Evolutionary conservation across 1,140 invertebrate species (phyloP).

Genomic region (Aphidius gifuensis): DNA sequence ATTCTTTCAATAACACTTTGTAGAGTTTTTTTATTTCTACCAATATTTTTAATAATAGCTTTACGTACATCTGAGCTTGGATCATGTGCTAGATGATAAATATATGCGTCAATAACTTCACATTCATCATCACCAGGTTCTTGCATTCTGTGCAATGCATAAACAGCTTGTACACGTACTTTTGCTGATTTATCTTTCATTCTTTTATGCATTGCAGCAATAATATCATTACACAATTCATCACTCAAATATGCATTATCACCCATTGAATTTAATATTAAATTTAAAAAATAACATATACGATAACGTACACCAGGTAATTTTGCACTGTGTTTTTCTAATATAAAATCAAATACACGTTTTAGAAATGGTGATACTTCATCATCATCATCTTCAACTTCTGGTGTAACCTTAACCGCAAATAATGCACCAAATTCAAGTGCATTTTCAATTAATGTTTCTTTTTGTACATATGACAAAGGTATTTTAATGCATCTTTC

Average conservation of each 20-base stretch:
- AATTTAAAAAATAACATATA: conserved; percentile 72
- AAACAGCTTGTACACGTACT: conserved; percentile 74
- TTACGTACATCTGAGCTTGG: conserved; percentile 63
- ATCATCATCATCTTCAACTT: conserved; percentile 31
- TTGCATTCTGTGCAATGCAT: conserved; percentile 76
- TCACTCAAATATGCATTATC: conserved; percentile 76
- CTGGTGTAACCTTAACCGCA: conserved; percentile 33
- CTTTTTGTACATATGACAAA: conserved; percentile 39
- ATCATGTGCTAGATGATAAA: conserved; percentile 75
- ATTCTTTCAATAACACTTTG: conserved; percentile 64
- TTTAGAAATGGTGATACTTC: conserved; percentile 39
- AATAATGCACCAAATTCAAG: conserved; percentile 61
- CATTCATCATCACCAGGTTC: conserved; percentile 74
- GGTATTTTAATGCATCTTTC: conserved; percentile 36
- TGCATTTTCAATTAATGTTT: conserved; percentile 53
- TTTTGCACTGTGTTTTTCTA: conserved; percentile 56
- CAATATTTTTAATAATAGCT: conserved; percentile 47
- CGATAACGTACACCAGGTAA: conserved; percentile 66
- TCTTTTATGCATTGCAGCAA: conserved; percentile 66
- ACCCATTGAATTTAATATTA: conserved; percentile 69
- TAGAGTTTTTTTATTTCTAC: conserved; percentile 45
- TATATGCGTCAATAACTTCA: conserved; percentile 72
- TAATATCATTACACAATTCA: conserved; percentile 70
- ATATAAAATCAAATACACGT: conserved; percentile 40
- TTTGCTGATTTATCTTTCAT: conserved; percentile 69